Evolutionary conservation across 2,113 vertebrate species (phyloP).

Genomic region (Grantiella picta): DNA sequence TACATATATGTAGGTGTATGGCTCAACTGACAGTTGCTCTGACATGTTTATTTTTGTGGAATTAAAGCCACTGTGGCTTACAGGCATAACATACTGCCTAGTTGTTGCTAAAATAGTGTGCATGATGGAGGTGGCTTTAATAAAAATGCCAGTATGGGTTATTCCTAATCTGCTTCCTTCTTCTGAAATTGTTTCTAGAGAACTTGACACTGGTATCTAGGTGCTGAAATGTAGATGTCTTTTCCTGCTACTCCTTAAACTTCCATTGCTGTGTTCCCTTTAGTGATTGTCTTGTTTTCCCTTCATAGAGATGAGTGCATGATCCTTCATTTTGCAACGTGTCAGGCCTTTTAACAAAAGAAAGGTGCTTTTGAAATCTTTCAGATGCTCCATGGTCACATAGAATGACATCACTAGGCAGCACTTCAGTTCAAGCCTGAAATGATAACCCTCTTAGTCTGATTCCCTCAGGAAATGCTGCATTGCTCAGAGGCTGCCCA

Average conservation of each 20-base stretch:
- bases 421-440: neutral
- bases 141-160: neutral
- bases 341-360: neutral
- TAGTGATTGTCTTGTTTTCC: neutral
- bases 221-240: neutral
- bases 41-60: neutral
- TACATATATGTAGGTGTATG: neutral
- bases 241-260: neutral
- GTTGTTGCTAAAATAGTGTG: neutral
- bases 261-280: neutral
- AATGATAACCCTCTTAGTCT: neutral
- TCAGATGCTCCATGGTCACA: neutral
- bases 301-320: neutral
- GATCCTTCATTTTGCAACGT: neutral
- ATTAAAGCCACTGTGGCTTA: neutral
- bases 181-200: neutral
- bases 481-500: neutral
- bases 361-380: neutral
- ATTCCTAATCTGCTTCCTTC: neutral
- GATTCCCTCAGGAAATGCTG: neutral
- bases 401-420: neutral
- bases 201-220: conserved; percentile 3
- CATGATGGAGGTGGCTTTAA: neutral
- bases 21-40: neutral
- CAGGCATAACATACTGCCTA: neutral